These are phyloP conservation scores for Cacatua alba DNA, from an alignment of 2,113 vertebrate species.

Conservation along the genomic window DNA sequence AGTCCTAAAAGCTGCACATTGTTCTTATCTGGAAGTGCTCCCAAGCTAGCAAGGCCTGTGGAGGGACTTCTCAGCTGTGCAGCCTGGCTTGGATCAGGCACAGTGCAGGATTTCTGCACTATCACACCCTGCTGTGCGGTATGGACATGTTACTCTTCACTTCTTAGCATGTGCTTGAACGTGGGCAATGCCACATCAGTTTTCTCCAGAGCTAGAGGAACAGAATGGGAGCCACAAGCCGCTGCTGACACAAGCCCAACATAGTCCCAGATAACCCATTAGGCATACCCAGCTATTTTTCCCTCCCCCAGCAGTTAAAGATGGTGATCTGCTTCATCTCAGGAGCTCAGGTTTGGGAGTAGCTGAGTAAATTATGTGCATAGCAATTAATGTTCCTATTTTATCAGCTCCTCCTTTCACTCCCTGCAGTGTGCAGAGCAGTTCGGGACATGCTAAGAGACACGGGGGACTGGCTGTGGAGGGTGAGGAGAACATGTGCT, in stretches of 20 bases:
- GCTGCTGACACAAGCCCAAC: background rate
- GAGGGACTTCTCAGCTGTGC: background rate
- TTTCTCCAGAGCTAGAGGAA: background rate
- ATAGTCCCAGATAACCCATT: background rate
- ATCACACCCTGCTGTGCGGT: accelerated
- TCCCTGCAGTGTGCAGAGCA: background rate
- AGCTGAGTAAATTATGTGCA: background rate
- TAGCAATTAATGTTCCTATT: background rate
- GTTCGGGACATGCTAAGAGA: background rate
- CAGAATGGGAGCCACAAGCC: background rate
- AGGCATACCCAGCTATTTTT: background rate
- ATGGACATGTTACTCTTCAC: background rate
- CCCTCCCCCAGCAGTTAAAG: background rate
- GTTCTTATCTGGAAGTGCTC: background rate
- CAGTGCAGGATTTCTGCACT: background rate
- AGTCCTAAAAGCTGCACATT: background rate
- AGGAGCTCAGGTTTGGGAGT: background rate
- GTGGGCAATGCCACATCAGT: background rate
- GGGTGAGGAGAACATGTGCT: background rate
- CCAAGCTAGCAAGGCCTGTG: background rate
- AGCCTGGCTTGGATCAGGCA: background rate
- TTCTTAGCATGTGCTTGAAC: background rate
- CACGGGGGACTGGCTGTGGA: background rate
- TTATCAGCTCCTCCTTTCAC: background rate
- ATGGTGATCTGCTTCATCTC: background rate